Base-by-base conservation (phyloP, 2,113 vertebrate genomes). In the Rhipidura dahli region DNA sequence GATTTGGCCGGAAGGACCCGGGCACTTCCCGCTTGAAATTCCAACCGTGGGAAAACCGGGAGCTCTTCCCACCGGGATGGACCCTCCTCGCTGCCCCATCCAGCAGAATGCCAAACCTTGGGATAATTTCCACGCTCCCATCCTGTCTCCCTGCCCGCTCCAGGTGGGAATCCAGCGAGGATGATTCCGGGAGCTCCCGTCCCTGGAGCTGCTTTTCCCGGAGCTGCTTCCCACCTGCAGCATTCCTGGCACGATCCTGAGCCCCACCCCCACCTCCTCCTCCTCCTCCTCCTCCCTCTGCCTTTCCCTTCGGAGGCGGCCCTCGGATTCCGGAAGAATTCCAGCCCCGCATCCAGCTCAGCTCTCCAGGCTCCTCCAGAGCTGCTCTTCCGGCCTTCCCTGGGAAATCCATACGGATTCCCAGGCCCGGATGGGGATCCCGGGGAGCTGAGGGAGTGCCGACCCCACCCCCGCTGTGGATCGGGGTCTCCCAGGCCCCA, bases 11-110 rank as follows among this genome's bases (percentile, higher is more conserved):
- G 56, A 35, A 51, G 28, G n/a, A 47, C 4, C 9, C 6, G 2
- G 2, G 8, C 33, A 10, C 60, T 70, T 70, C 54, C 54, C 53
- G 11, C 31, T 16, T 0, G 2, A 13, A 15, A 1, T 60, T 24
- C 66, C 37, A 13, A 3, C 10, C 1, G 3, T 0, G 2, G 53
- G 30, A 35, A 53, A 15, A 16, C 2, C 1, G 2, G 45, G 37
- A 53, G 13, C 16, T 44, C 13, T 31, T 51, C 54, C 80, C 66
- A 7, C 5, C 0, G 2, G 54, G 66, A 61, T 31, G 26, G 35
- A 6, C 6, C 19, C 2, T 39, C 54, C 77, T 24, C 3, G 2
- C 68, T 31, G 33, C 40, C 57, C 49, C 35, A 4, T 2, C 26
- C 49, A 3, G 47, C 0, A 1, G 5, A 11, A 72, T 72, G 40